phyloP scores from a whole-genome alignment of 1,140 invertebrate species.

The Dufourea novaeangliae region DNA sequence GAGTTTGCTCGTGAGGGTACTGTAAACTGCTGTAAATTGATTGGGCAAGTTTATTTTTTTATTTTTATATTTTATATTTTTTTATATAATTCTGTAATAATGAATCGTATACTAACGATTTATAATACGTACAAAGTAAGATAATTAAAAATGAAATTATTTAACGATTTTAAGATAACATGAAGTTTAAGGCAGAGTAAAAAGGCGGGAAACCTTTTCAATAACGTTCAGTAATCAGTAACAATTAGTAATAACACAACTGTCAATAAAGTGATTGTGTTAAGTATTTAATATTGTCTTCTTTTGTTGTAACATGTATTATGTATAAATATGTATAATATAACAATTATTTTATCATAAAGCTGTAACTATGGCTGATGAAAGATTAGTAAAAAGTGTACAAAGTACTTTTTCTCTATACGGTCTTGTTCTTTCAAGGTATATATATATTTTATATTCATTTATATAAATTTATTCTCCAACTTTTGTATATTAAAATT shows the following conservation, averaged over 20 bases:
- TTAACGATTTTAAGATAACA: too few species aligned
- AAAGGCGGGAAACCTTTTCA: conserved; percentile 2
- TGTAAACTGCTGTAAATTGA: too few species aligned
- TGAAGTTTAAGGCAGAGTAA: neutral
- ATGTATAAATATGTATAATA: neutral
- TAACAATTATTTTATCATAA: too few species aligned
- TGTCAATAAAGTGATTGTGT: neutral
- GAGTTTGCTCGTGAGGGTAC: too few species aligned
- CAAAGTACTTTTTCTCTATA: conserved; percentile 81
- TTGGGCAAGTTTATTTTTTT: too few species aligned
- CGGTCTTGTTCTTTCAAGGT: conserved; percentile 81
- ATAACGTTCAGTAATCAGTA: neutral
- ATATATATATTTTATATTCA: conserved; percentile 39
- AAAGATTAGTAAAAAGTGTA: conserved; percentile 76
- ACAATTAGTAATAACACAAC: too few species aligned
- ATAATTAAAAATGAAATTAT: too few species aligned
- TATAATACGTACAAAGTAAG: too few species aligned
- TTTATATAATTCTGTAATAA: too few species aligned
- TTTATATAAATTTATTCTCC: conserved; percentile 9
- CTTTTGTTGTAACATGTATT: neutral
- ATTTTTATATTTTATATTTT: too few species aligned
- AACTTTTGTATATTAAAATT: conserved; percentile 13
- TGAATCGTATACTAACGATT: too few species aligned
- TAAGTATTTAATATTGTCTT: neutral
- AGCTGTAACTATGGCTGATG: conserved; percentile 59